phyloP scores from a whole-genome alignment of 1,140 invertebrate species.

The Scaptomyza montana region DNA sequence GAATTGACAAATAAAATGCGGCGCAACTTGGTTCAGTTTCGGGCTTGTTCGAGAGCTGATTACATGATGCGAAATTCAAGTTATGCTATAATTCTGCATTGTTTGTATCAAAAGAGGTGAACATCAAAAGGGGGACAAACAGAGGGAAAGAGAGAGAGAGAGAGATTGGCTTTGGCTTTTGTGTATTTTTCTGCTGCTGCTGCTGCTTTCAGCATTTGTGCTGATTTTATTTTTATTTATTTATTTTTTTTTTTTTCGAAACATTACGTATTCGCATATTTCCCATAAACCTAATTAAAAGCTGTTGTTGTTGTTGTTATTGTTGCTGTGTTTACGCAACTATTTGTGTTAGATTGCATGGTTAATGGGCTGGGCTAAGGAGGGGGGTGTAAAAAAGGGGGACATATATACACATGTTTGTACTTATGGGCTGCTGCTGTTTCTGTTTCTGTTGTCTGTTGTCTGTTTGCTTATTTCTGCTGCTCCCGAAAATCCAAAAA shows the following conservation, averaged over 20 bases:
- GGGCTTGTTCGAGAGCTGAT: constrained; percentile 39
- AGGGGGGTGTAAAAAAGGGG: too few species aligned
- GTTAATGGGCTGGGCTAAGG: background rate
- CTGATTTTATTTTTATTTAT: constrained; percentile 39
- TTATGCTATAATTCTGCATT: constrained; percentile 82
- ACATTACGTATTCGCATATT: constrained; percentile 67
- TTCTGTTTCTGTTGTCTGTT: background rate
- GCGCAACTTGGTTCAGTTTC: constrained; percentile 16
- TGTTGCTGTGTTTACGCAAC: constrained; percentile 72
- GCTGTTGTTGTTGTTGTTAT: constrained; percentile 36
- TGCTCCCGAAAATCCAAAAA: constrained; percentile 15
- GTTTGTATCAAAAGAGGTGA: constrained; percentile 25
- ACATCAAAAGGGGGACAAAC: background rate
- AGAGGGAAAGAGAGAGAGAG: background rate
- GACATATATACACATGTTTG: constrained; percentile 29
- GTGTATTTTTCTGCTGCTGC: background rate
- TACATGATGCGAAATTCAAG: constrained; percentile 78
- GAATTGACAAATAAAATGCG: constrained; percentile 79
- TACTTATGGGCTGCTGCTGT: constrained; percentile 18
- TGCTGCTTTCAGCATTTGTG: constrained; percentile 31
- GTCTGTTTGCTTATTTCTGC: background rate
- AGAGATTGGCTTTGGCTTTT: constrained; percentile 10
- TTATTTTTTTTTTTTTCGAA: constrained; percentile 29
- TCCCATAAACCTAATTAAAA: constrained; percentile 81
- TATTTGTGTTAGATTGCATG: constrained; percentile 61